Base-by-base conservation (phyloP, 2,888 invertebrate species). In the Proisotoma minuta region DNA sequence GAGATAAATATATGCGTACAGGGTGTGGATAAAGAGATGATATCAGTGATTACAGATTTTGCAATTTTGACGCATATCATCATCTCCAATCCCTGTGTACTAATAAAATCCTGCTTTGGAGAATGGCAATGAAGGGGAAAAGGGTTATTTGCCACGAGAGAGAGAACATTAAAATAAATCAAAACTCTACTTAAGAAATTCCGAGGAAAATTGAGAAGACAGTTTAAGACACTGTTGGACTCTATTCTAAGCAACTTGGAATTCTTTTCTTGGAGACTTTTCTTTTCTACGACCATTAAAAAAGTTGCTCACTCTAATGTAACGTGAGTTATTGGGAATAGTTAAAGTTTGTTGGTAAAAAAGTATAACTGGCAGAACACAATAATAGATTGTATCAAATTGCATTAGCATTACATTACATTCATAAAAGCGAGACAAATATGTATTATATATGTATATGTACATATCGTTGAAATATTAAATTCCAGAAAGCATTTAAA, bases 141-240 rank as follows among this genome's bases (percentile, higher is more conserved):
- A 49, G 49, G 49, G 49, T 49, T 49, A 49, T 49, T 49, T 49
- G 49, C 49, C 49, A 49, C 49, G 20, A 49, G 49, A 49, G n/a
- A n/a, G 23, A 49, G 49, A 22, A 49, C 49, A 49, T 49, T 49
- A 49, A 24, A 49, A 49, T 49, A 49, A 49, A 49, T 49, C 49
- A 49, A 49, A 49, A 49, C 49, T 49, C 49, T 49, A 22, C 49
- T 49, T 49, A 49, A 22, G 49, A 49, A 49, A 49, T 49, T 49
- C 49, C 49, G n/a, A 5, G 43, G 34, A 18, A 43, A 20, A 43
- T 43, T 43, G n/a, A 43, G 43, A 43, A 49, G 49, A 49, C 20
- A 22, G 23, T 49, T 49, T 49, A 49, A 49, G 49, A 24, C 49
- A 49, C 20, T 49, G 3, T 3, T 22, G 4, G 15, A 20, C 23